Evolutionary conservation across 92 coral and sea anemone species (phyloP), one percentile per base, ranked within the genome.

Genomic region (Micromussa lordhowensis): DNA sequence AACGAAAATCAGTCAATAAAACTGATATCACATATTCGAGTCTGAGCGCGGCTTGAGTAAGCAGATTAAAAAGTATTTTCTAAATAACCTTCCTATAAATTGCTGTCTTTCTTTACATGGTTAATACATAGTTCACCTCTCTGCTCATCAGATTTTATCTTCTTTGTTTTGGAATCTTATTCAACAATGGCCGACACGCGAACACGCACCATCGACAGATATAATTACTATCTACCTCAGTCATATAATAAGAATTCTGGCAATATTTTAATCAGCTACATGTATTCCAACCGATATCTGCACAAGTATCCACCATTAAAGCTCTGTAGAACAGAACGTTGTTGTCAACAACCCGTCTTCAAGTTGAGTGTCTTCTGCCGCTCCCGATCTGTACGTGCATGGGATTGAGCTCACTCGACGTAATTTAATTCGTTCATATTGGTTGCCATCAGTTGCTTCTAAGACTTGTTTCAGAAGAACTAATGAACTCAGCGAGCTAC

Each of bases 321-420:
- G 84, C 51, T 86, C 89, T 11, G 89, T 86, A 18, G 90, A 87
- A 87, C 90, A 87, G 6, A 78, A 38, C 78, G 90, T 64, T 4
- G 90, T 87, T 49, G 90, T 87, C 71, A 78, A 54, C 51, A 87
- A 17, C 4, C 85, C 90, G 21, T 87, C 85, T 48, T 78, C 85
- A 35, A 87, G 85, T 36, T 77, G 57, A 5, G 88, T 85, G 49
- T 85, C 82, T 59, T 49, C 58, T 26, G 48, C 78, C 44, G 51
- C 2, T 40, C 58, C 81, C 16, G 81, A 35, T 26, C 14, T 59
- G 26, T 38, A 22, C 48, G 88, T 73, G 9, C 77, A 6, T 8
- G 81, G 88, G 24, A 84, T 59, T 12, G 81, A 84, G 16, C 81
- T 72, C 38, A 75, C 75, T 32, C 82, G 59, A 30, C 88, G 82